Evolutionary conservation across 2,888 invertebrate genomes (phyloP).

Genomic region (Stomorhina lunata): DNA sequence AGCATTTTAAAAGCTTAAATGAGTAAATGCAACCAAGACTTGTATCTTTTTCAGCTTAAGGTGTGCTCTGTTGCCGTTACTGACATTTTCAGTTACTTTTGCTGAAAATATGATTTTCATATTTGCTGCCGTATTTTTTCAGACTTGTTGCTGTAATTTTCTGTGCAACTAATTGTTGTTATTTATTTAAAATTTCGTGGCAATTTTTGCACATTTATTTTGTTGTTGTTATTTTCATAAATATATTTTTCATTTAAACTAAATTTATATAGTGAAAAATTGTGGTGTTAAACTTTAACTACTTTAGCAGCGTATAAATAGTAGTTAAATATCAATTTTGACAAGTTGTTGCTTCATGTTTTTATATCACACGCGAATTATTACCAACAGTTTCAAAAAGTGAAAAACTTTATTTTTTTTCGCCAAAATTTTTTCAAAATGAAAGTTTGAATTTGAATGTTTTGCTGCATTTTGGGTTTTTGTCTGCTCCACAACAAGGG

Average conservation of each 20-base stretch:
- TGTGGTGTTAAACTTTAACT: constrained; percentile 3
- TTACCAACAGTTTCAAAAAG: neutral
- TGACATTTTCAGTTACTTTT: no score
- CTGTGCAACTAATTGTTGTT: constrained; percentile 15
- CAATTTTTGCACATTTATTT: constrained; percentile 19
- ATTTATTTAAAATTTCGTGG: constrained; percentile 37
- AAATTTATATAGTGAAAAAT: constrained; percentile 34
- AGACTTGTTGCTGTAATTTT: neutral
- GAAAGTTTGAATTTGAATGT: constrained; percentile 28
- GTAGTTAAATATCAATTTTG: constrained; percentile 49
- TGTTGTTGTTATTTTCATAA: no score
- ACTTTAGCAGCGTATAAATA: constrained; percentile 37
- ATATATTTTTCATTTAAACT: constrained; percentile 1
- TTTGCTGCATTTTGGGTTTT: neutral
- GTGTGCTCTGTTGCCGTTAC: no score
- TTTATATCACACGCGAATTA: constrained; percentile 33
- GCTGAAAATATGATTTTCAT: constrained; percentile 6
- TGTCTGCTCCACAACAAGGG: constrained; percentile 4
- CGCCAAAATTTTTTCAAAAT: constrained; percentile 4
- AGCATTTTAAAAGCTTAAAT: no score
- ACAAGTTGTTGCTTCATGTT: constrained; percentile 38
- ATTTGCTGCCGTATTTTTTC: neutral
- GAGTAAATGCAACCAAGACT: no score
- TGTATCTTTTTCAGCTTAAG: constrained; percentile 5
- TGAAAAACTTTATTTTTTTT: neutral